Conservation (phyloP, 2,113 vertebrate species). For the Gymnarchus niloticus region DNA sequence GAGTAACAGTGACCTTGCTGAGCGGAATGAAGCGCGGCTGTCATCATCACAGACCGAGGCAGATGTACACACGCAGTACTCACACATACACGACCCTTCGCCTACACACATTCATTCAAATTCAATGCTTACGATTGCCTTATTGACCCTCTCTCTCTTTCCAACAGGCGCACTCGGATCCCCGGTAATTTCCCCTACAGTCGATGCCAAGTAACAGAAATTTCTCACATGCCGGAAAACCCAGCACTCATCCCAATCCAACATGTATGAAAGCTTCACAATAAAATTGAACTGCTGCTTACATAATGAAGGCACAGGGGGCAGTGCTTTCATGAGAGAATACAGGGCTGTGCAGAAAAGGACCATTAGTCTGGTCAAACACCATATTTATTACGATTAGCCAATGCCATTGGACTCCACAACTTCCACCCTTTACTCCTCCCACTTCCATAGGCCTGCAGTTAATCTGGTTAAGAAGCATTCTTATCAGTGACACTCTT, state of each 20-base stretch:
- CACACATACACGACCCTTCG: not conserved
- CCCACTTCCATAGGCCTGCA: not conserved
- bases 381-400: not conserved
- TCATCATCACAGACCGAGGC: not conserved
- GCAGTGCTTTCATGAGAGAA: slow-evolving; percentile 46
- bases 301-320: slow-evolving; percentile 55
- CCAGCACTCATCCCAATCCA: slow-evolving; percentile 48
- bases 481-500: not conserved
- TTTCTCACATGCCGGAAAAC: slow-evolving; percentile 22
- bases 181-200: not conserved
- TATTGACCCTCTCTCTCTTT: not conserved
- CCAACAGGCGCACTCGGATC: not conserved
- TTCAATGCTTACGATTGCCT: not conserved
- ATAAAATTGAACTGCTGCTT: slow-evolving; percentile 61
- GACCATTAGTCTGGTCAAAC: not conserved
- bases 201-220: not conserved
- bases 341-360: slow-evolving; percentile 15
- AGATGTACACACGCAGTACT: not conserved
- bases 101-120: not conserved
- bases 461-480: not conserved
- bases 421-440: not conserved
- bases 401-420: not conserved
- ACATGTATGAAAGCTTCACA: slow-evolving; percentile 60
- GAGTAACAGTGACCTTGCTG: not conserved
- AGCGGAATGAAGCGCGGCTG: not conserved